A percentile compares a stretch with the other conserved stretches of the same genome.
phyloP scores from a whole-genome alignment of 2,888 invertebrate species.

The Sinohyriopsis cumingii region DNA sequence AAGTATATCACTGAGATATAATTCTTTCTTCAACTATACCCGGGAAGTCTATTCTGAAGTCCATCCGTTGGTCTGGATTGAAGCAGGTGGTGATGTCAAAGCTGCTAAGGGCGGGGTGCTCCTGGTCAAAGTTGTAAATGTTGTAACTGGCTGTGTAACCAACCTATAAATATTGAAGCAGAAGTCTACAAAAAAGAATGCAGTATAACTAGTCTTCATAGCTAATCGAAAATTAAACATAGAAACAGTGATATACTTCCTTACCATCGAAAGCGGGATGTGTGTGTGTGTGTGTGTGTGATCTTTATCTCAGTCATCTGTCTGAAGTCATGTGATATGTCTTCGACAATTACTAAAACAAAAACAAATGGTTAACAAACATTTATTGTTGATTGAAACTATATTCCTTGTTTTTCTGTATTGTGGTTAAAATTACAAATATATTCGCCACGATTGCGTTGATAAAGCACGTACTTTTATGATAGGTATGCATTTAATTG shows the following conservation, averaged over 20 bases:
- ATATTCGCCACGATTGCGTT: too few species aligned
- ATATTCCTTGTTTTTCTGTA: too few species aligned
- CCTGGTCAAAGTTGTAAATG: slow-evolving; percentile 55
- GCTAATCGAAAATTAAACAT: neutral
- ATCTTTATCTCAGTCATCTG: too few species aligned
- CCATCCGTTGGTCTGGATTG: slow-evolving; percentile 29
- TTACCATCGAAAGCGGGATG: too few species aligned
- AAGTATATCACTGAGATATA: neutral
- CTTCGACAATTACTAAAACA: too few species aligned
- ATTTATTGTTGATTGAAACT: too few species aligned
- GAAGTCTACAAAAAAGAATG: neutral
- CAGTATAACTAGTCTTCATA: neutral
- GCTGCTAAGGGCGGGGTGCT: slow-evolving; percentile 40
- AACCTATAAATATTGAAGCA: slow-evolving; percentile 22
- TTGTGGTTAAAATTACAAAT: too few species aligned
- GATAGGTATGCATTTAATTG: too few species aligned
- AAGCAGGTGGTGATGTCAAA: slow-evolving; percentile 53
- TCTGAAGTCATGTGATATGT: too few species aligned
- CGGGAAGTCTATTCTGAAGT: slow-evolving; percentile 46
- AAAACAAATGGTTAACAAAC: too few species aligned
- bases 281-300: too few species aligned
- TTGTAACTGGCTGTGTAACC: slow-evolving; percentile 46
- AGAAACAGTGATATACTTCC: neutral
- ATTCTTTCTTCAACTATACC: slow-evolving; percentile 26
- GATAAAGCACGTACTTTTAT: too few species aligned